These are phyloP conservation scores for Drosophila algonquin DNA, from an alignment of 2,888 invertebrate genomes.

Conservation along the genomic window DNA sequence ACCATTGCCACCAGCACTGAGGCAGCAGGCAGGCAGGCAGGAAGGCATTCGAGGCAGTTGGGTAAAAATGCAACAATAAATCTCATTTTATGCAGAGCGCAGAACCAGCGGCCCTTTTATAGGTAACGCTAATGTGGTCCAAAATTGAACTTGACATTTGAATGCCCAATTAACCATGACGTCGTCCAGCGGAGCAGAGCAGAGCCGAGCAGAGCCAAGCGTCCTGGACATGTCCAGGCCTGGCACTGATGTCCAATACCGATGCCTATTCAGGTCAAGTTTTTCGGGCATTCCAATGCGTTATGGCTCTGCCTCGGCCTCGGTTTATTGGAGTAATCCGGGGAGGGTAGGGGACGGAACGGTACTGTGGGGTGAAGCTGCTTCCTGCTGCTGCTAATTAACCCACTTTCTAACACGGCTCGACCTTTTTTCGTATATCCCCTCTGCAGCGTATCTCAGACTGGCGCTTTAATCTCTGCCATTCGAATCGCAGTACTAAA, in stretches of 20 bases:
- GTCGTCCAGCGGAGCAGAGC: slow-evolving; percentile 49
- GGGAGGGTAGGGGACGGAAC: too few relatives aligned
- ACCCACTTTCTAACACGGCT: slow-evolving; percentile 68
- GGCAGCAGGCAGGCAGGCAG: slow-evolving; percentile 24
- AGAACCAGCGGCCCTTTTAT: slow-evolving; percentile 81
- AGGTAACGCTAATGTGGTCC: slow-evolving; percentile 84
- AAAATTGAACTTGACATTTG: slow-evolving; percentile 84
- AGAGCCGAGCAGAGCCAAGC: slow-evolving; percentile 2
- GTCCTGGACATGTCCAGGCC: slow-evolving; percentile 31
- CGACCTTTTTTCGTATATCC: slow-evolving; percentile 53
- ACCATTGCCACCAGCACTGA: slow-evolving; percentile 70
- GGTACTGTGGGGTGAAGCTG: slow-evolving; percentile 28
- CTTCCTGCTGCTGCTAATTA: slow-evolving; percentile 53
- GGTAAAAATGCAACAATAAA: slow-evolving; percentile 81
- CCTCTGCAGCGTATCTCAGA: neutral
- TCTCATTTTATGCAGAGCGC: slow-evolving; percentile 80
- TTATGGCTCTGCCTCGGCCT: slow-evolving; percentile 59
- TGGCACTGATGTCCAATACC: slow-evolving; percentile 6
- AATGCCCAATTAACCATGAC: slow-evolving; percentile 83
- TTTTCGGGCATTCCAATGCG: slow-evolving; percentile 69
- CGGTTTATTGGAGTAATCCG: slow-evolving; percentile 66
- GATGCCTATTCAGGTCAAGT: slow-evolving; percentile 62
- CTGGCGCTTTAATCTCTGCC: slow-evolving; percentile 48
- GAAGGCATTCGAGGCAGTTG: slow-evolving; percentile 46
- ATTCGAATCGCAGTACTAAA: slow-evolving; percentile 56